Evolutionary conservation across 2,888 invertebrate species (phyloP).

Genomic region (Sialis fuliginosa): DNA sequence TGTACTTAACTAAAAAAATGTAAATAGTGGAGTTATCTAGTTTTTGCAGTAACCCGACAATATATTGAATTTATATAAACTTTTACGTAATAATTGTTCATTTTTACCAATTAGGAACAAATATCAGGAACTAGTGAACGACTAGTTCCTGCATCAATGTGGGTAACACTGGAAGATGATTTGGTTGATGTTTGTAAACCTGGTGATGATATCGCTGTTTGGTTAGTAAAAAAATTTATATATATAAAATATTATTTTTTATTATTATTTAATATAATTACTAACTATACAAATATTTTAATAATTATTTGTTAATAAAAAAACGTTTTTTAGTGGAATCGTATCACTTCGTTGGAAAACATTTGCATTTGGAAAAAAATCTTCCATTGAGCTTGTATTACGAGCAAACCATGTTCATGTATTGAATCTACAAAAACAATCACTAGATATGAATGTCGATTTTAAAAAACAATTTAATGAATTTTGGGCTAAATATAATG

Average conservation of each 20-base stretch:
- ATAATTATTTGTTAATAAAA: too few species aligned
- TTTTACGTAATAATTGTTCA: background rate
- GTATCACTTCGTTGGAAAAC: slow-evolving; percentile 58
- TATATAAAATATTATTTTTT: background rate
- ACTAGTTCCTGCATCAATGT: slow-evolving; percentile 55
- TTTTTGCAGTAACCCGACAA: too few species aligned
- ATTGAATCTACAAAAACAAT: slow-evolving; percentile 29
- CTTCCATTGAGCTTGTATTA: slow-evolving; percentile 51
- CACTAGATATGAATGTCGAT: slow-evolving; percentile 40
- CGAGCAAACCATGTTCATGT: slow-evolving; percentile 56
- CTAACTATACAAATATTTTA: too few species aligned
- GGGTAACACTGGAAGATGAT: slow-evolving; percentile 68
- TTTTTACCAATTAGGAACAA: slow-evolving; percentile 35
- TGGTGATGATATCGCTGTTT: slow-evolving; percentile 72
- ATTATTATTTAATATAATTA: background rate
- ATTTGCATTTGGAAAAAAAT: slow-evolving; percentile 34
- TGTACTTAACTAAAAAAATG: too few species aligned
- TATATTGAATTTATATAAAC: too few species aligned
- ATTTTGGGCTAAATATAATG: slow-evolving; percentile 51
- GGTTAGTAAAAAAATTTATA: slow-evolving; percentile 30
- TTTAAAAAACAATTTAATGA: slow-evolving; percentile 46
- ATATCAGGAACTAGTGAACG: slow-evolving; percentile 52
- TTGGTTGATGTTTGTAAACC: slow-evolving; percentile 75
- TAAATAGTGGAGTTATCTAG: too few species aligned
- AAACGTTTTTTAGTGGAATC: slow-evolving; percentile 41